Conservation (phyloP, 2,888 invertebrate species). For the Lepas anatifera region DNA sequence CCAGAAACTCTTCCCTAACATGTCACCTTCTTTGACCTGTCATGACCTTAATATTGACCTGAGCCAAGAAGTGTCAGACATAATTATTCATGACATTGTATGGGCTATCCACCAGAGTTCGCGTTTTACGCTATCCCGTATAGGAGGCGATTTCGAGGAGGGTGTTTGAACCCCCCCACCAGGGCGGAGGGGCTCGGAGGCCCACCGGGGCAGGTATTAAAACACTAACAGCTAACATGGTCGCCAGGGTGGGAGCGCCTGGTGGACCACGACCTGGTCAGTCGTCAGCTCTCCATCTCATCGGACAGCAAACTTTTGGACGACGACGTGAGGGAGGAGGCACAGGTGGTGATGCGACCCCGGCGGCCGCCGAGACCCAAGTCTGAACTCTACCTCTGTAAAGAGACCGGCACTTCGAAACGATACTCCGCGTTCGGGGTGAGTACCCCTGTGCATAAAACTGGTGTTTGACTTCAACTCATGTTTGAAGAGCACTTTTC, state of each 20-base stretch:
- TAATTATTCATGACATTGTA: no score
- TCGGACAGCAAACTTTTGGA: constrained; percentile 85
- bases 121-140: no score
- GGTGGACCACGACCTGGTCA: constrained; percentile 23
- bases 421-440: constrained; percentile 96
- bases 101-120: no score
- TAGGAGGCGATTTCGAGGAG: no score
- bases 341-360: constrained; percentile 74
- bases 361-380: constrained; percentile 72
- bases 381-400: constrained; percentile 66
- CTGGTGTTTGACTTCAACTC: no score
- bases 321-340: constrained; percentile 78
- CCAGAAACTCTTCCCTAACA: no score
- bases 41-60: no score
- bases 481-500: no score
- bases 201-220: neutral
- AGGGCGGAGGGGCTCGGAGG: no score
- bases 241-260: constrained; percentile 26
- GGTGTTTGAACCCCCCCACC: no score
- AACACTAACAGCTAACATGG: neutral
- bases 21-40: no score
- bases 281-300: constrained; percentile 57
- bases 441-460: constrained; percentile 37
- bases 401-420: constrained; percentile 57
- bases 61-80: no score